Percentiles rank a stretch among this genome's conserved stretches.
phyloP scores from a whole-genome alignment of 2,113 vertebrate species.

The Menidia beryllina region DNA sequence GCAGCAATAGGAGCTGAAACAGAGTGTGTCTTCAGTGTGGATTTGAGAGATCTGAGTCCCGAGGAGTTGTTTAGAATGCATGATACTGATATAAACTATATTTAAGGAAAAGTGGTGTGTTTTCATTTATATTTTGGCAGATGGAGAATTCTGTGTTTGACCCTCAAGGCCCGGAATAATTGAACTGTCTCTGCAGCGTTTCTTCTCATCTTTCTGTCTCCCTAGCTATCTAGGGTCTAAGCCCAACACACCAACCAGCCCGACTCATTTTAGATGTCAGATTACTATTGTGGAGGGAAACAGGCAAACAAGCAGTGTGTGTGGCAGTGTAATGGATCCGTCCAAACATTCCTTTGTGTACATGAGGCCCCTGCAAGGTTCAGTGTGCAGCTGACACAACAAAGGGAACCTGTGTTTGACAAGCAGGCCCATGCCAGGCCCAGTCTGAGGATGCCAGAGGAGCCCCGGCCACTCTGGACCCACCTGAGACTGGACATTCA shows the following conservation, averaged over 20 bases:
- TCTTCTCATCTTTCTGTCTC: constrained; percentile 42
- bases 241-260: constrained; percentile 37
- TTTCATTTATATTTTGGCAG: constrained; percentile 18
- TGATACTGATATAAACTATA: constrained; percentile 41
- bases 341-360: constrained; percentile 78
- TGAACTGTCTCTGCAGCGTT: constrained; percentile 23
- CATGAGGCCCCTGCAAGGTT: constrained; percentile 73
- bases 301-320: constrained; percentile 72
- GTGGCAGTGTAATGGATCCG: constrained; percentile 71
- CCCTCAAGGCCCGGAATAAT: constrained; percentile 30
- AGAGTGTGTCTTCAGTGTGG: constrained; percentile 58
- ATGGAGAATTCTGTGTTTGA: constrained; percentile 23
- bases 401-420: constrained; percentile 79
- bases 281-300: constrained; percentile 72
- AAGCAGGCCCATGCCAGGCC: constrained; percentile 54
- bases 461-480: constrained; percentile 40
- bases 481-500: constrained; percentile 38
- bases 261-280: constrained; percentile 68
- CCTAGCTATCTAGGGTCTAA: constrained; percentile 19
- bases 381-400: constrained; percentile 72
- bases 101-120: constrained; percentile 5
- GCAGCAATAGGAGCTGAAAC: constrained; percentile 45
- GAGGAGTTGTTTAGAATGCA: constrained; percentile 18
- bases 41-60: constrained; percentile 39
- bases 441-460: constrained; percentile 41